A percentile compares a stretch with the other conserved stretches of the same genome.
These are phyloP conservation scores for Pempheris klunzingeri DNA, from an alignment of 2,797 vertebrate species.

Conservation along the genomic window DNA sequence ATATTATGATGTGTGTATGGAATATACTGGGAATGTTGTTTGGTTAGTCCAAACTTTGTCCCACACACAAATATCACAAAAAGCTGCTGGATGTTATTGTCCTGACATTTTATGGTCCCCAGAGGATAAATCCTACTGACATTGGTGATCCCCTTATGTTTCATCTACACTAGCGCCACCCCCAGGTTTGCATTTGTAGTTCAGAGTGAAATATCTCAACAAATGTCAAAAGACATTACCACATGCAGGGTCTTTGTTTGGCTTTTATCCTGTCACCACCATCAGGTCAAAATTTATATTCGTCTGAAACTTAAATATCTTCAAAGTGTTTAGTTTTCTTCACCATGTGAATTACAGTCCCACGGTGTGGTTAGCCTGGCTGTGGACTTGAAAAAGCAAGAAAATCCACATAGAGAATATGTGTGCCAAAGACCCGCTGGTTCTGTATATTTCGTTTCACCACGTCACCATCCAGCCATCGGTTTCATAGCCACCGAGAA, in stretches of 20 bases:
- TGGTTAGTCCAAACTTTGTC: background rate
- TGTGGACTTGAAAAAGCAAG: background rate
- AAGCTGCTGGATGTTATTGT: background rate
- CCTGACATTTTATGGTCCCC: background rate
- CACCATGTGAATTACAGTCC: background rate
- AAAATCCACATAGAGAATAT: background rate
- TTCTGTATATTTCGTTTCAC: constrained; percentile 6
- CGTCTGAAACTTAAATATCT: background rate
- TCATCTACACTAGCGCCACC: background rate
- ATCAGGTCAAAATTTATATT: background rate
- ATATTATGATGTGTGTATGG: too few species aligned
- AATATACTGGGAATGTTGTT: background rate
- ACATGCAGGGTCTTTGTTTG: background rate
- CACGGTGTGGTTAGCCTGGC: background rate
- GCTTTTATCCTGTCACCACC: background rate
- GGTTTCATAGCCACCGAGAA: background rate
- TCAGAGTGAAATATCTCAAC: too few species aligned
- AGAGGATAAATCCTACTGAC: background rate
- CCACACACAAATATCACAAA: background rate
- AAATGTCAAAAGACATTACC: background rate
- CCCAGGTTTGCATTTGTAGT: too few species aligned
- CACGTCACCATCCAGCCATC: background rate
- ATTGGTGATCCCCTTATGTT: background rate
- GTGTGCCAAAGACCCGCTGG: background rate
- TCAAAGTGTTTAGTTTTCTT: background rate